phyloP scores from a whole-genome alignment of 2,113 vertebrate species.

The Murina feae region DNA sequence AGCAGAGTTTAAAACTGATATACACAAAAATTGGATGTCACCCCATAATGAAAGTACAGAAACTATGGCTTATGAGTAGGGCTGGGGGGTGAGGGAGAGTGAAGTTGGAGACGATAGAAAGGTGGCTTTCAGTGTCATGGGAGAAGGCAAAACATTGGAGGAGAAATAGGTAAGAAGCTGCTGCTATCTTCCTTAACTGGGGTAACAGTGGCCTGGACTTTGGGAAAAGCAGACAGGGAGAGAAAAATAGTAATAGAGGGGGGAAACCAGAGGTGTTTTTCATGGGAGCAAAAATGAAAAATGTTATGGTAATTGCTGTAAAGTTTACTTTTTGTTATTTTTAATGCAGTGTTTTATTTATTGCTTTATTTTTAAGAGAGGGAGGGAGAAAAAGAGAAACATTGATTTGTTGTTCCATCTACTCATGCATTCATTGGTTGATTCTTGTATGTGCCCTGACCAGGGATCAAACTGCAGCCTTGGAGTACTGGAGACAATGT shows the following conservation, averaged over 20 bases:
- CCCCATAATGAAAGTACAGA: not conserved
- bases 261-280: not conserved
- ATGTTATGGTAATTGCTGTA: not conserved
- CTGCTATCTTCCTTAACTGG: not conserved
- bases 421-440: not conserved
- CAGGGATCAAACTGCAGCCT: not conserved
- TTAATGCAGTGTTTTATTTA: not conserved
- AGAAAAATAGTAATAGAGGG: not conserved
- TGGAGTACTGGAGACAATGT: not conserved
- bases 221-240: not conserved
- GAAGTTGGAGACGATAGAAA: not conserved
- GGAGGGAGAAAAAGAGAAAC: not conserved
- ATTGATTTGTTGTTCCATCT: not conserved
- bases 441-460: not conserved
- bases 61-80: not conserved
- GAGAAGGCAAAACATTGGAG: not conserved
- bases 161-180: not conserved
- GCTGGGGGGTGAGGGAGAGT: not conserved
- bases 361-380: not conserved
- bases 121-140: not conserved
- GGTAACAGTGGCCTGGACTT: not conserved
- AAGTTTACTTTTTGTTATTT: not conserved
- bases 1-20: conserved; percentile 19
- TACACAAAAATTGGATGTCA: not conserved
- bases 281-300: not conserved